These are phyloP conservation scores for Sapajus apella DNA, from an alignment of 2,113 vertebrate genomes.

Conservation along the genomic window DNA sequence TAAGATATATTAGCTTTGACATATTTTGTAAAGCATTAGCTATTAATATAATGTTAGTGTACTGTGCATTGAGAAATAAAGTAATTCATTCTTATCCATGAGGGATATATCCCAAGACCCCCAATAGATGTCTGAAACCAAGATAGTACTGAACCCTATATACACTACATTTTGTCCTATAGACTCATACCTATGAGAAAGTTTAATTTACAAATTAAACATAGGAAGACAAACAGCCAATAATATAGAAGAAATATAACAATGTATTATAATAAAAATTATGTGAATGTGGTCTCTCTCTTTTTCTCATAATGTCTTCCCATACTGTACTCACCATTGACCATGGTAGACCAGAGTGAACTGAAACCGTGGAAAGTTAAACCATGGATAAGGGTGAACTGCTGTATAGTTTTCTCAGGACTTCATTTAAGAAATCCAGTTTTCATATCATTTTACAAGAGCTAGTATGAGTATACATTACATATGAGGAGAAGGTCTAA, in stretches of 20 bases:
- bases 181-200: not conserved
- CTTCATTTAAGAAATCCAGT: not conserved
- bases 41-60: conserved; percentile 10
- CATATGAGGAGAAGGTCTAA: not conserved
- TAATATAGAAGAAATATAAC: not conserved
- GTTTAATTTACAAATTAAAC: not conserved
- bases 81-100: not conserved
- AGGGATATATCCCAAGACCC: not conserved
- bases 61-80: not conserved
- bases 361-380: not conserved
- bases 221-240: not conserved
- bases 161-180: not conserved
- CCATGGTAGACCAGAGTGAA: not conserved
- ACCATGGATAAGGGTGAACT: not conserved
- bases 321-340: not conserved
- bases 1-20: not conserved
- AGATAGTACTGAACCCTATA: not conserved
- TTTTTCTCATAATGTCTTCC: not conserved
- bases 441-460: not conserved
- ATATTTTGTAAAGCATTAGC: not conserved
- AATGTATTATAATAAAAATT: not conserved
- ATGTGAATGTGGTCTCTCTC: not conserved
- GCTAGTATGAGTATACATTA: not conserved
- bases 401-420: not conserved
- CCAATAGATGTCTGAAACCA: not conserved